Conservation (phyloP, 2,888 invertebrate species). For the Miltochrista miniata region DNA sequence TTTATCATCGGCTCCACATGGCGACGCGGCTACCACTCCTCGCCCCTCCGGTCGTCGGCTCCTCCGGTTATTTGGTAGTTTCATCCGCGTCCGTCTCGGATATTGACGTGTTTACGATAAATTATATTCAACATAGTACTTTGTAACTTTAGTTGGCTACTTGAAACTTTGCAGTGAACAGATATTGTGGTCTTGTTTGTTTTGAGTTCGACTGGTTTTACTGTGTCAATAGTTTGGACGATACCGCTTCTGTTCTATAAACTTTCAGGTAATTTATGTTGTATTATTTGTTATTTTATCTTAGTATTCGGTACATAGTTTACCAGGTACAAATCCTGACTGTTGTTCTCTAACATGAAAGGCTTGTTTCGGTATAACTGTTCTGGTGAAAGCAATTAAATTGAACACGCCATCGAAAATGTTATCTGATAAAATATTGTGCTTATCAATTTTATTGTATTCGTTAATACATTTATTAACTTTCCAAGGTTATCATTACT, state of each 20-base stretch:
- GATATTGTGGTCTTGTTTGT: slow-evolving; percentile 29
- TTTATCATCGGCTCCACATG: slow-evolving; percentile 56
- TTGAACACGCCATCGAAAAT: slow-evolving; percentile 8
- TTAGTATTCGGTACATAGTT: background rate
- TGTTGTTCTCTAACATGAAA: background rate
- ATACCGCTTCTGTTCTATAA: slow-evolving; percentile 51
- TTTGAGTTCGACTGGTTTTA: slow-evolving; percentile 14
- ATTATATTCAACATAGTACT: slow-evolving; percentile 11
- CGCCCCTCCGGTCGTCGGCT: slow-evolving; percentile 60
- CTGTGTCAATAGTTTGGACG: slow-evolving; percentile 16
- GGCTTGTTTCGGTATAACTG: background rate
- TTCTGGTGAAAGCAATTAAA: slow-evolving; percentile 9
- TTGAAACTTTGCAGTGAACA: slow-evolving; percentile 34
- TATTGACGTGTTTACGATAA: slow-evolving; percentile 56
- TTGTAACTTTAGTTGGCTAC: slow-evolving; percentile 28
- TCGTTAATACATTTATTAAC: slow-evolving; percentile 13
- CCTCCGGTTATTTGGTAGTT: slow-evolving; percentile 64
- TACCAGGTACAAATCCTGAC: background rate
- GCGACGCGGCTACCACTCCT: slow-evolving; percentile 38
- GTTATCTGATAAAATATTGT: slow-evolving; percentile 27
- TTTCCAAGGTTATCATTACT: slow-evolving; percentile 25
- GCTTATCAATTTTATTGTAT: slow-evolving; percentile 33
- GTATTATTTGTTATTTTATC: slow-evolving; percentile 5
- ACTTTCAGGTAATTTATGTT: slow-evolving; percentile 42
- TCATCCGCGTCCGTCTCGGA: slow-evolving; percentile 60